phyloP scores from a whole-genome alignment of 1,140 invertebrate genomes.

The Drosophila setifemur region DNA sequence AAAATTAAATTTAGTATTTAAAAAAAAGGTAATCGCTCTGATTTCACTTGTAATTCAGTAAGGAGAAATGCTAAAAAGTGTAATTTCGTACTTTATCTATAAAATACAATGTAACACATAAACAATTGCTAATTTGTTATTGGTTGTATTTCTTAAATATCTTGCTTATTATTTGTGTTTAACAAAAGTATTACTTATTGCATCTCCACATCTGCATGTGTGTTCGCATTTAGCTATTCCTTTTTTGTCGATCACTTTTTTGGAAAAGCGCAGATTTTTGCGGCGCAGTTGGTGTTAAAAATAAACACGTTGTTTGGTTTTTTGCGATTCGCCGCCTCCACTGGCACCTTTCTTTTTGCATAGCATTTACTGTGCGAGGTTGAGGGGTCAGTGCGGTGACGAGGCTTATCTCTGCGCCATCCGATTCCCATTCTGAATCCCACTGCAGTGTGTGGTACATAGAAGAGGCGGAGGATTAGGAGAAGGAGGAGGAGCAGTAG shows the following conservation, averaged over 20 bases:
- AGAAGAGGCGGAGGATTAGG: background rate
- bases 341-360: background rate
- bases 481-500: slow-evolving; percentile 6
- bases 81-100: no score
- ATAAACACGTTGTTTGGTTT: slow-evolving; percentile 29
- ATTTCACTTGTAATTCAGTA: no score
- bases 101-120: no score
- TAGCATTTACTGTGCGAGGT: slow-evolving; percentile 9
- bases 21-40: no score
- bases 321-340: background rate
- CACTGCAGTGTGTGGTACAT: background rate
- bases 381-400: background rate
- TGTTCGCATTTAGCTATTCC: no score
- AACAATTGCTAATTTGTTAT: no score
- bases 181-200: no score
- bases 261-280: slow-evolving; percentile 24
- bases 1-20: no score
- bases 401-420: slow-evolving; percentile 17
- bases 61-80: no score
- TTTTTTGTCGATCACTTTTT: slow-evolving; percentile 19
- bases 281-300: slow-evolving; percentile 51
- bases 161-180: no score
- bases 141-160: no score
- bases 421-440: background rate
- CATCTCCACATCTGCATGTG: no score